Percentiles rank a stretch among this genome's conserved stretches.
phyloP scores from a whole-genome alignment of 2,888 invertebrate genomes.

The Eupithecia subfuscata region DNA sequence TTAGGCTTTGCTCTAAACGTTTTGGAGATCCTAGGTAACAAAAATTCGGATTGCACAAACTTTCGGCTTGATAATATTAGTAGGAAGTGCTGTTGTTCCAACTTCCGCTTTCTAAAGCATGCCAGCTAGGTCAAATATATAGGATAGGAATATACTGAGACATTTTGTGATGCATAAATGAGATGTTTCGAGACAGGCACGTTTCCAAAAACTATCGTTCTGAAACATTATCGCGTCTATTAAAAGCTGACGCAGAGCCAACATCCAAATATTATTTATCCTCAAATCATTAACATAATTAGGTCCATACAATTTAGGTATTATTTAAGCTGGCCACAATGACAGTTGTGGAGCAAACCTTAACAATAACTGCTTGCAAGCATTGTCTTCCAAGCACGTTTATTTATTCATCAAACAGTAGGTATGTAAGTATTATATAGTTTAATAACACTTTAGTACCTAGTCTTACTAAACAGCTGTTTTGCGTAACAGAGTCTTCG shows the following conservation, averaged over 20 bases:
- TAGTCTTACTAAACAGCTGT: background rate
- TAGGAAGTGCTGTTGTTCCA: too few species aligned
- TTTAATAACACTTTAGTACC: background rate
- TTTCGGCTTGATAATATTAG: too few species aligned
- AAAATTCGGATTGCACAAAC: too few species aligned
- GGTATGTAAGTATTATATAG: too few species aligned
- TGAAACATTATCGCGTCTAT: background rate
- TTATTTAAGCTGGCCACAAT: background rate
- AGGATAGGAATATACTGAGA: background rate
- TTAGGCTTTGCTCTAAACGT: too few species aligned
- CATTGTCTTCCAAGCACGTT: background rate
- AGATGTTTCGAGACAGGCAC: too few species aligned
- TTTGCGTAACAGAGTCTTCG: background rate
- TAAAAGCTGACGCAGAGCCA: background rate
- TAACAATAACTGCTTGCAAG: background rate
- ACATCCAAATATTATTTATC: background rate
- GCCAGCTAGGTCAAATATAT: background rate
- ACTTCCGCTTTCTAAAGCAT: background rate
- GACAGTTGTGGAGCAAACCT: background rate
- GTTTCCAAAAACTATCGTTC: slow-evolving; percentile 1
- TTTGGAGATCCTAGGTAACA: too few species aligned
- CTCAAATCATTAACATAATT: slow-evolving; percentile 1
- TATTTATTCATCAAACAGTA: background rate
- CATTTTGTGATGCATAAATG: background rate
- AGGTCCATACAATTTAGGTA: background rate